Evolutionary conservation across 2,113 vertebrate species (phyloP).

Genomic region (Clarias magur): DNA sequence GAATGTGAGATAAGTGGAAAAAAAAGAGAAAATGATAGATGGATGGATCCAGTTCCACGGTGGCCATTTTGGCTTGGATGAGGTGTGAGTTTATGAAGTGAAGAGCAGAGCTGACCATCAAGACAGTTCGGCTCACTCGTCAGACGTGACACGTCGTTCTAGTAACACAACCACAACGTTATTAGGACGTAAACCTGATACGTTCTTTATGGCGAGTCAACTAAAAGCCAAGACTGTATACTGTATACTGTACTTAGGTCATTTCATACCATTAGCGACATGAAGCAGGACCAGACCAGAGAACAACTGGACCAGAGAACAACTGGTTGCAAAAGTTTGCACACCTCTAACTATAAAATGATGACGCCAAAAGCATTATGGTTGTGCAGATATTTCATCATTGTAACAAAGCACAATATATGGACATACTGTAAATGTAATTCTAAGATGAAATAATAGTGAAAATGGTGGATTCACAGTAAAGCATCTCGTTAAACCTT

Average conservation of each 20-base stretch:
- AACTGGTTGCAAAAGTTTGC: neutral
- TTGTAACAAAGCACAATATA: neutral
- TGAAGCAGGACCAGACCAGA: neutral
- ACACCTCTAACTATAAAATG: neutral
- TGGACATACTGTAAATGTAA: neutral
- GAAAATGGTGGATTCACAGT: neutral
- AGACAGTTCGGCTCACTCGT: neutral
- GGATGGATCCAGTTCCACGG: neutral
- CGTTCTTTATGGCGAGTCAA: neutral
- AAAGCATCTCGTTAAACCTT: neutral
- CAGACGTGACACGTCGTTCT: no score
- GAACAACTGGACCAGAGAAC: neutral
- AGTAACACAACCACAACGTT: neutral
- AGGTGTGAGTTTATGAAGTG: neutral
- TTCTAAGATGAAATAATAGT: neutral
- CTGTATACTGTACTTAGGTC: neutral
- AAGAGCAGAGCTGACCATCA: neutral
- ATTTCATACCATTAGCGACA: neutral
- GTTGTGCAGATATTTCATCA: neutral
- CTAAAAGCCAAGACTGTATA: neutral
- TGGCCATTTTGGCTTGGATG: conserved; percentile 2
- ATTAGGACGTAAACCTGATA: neutral
- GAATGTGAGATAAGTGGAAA: neutral
- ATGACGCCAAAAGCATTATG: neutral
- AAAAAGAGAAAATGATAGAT: neutral